Percentiles rank a stretch among this genome's conserved stretches.
phyloP scores from a whole-genome alignment of 2,888 invertebrate species.

The Hylaea fasciaria region DNA sequence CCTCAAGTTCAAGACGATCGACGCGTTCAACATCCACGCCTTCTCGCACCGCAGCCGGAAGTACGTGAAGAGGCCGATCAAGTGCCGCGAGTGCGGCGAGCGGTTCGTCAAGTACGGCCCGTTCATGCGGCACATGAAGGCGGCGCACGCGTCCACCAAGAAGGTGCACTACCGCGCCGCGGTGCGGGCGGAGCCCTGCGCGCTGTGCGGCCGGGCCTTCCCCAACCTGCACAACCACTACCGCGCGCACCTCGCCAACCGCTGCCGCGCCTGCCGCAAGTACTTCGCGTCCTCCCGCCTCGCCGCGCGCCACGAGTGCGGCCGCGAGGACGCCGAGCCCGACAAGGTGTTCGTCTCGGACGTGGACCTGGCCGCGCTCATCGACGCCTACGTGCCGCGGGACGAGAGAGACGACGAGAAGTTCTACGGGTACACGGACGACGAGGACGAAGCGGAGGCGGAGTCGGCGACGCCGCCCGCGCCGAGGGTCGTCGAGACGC shows the following conservation, averaged over 20 bases:
- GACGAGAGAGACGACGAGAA: constrained; percentile 76
- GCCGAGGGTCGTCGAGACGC: constrained; percentile 27
- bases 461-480: neutral
- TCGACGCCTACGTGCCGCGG: constrained; percentile 70
- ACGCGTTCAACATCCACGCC: constrained; percentile 79
- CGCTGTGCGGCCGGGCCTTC: constrained; percentile 85
- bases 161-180: constrained; percentile 75
- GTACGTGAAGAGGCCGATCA: constrained; percentile 75
- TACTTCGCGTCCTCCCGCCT: constrained; percentile 74
- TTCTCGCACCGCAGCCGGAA: constrained; percentile 79
- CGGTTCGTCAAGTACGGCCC: constrained; percentile 77
- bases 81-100: constrained; percentile 74
- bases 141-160: constrained; percentile 67
- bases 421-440: constrained; percentile 70
- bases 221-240: constrained; percentile 86
- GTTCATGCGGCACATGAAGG: constrained; percentile 75
- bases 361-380: constrained; percentile 62
- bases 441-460: constrained; percentile 55
- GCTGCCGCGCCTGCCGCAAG: constrained; percentile 77
- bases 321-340: constrained; percentile 67
- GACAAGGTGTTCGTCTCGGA: constrained; percentile 72
- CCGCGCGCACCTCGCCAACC: constrained; percentile 85
- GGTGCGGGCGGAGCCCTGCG: constrained; percentile 83
- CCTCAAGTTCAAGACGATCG: constrained; percentile 79
- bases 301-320: constrained; percentile 69